Base-by-base conservation (phyloP, 2,888 invertebrate genomes). In the Syritta pipiens region DNA sequence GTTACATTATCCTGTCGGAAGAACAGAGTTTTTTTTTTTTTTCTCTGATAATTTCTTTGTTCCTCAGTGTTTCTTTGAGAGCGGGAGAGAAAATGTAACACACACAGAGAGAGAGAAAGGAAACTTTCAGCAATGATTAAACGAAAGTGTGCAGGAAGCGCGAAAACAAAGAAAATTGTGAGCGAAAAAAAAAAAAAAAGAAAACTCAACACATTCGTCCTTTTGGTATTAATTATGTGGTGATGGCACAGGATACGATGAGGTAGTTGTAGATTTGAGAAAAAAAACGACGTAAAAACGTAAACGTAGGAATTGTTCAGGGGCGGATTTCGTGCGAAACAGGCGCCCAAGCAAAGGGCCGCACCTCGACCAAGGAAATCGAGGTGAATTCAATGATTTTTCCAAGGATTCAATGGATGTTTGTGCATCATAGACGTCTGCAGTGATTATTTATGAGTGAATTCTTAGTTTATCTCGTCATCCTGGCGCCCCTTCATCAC, bases 71-170 rank as follows among this genome's bases (percentile, higher is more conserved):
- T 5, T 17, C 17, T 7, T 17, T 53, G 60, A 49, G 35, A 40
- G 24, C 9, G 32, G 55, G 40, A 19, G 28, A 6, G 4, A 55
- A 28, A 17, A 51, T 24, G 26, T 20, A 53, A 51, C 59, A 20
- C 37, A 24, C 1, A 7, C 19, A 24, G 24, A 26, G 1, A 9
- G 7, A 32, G 14, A 32, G 40, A 53, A 30, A 30, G 40, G 42
- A 63, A 76, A 76, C 62, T 76, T 71, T 57, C 37, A 71, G 71
- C 44, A 76, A 71, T 76, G 71, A 77, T 71, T 77, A 71, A 69
- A 71, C 63, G 76, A 71, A 65, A 77, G 59, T 59, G 71, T 57
- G 42, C 48, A 57, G 35, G 55, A 62, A 74, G 44, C 57, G 32
- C 19, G 32, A 57, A 35, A 30, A 49, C 46, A 26, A 46, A 53